phyloP scores from a whole-genome alignment of 1,140 invertebrate species.

The Colletes gigas region DNA sequence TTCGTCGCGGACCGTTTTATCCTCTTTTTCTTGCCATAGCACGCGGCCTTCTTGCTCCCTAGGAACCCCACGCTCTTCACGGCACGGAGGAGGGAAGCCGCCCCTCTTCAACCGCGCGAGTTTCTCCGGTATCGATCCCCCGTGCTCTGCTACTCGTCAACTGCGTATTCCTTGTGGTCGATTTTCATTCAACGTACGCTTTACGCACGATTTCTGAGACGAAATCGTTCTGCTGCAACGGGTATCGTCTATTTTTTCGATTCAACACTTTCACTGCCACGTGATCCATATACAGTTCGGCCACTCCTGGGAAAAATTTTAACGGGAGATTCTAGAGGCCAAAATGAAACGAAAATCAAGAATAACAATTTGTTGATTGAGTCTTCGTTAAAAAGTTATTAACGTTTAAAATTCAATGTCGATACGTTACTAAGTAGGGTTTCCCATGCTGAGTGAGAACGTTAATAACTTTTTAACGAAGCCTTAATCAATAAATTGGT shows the following conservation, averaged over 20 bases:
- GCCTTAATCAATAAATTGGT: no score
- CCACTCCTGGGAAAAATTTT: no score
- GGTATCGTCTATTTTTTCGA: not conserved
- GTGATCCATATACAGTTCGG: no score
- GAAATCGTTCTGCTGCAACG: not conserved
- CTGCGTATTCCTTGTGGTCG: conserved; percentile 33
- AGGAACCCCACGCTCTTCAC: not conserved
- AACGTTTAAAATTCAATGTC: not conserved
- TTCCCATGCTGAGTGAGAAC: no score
- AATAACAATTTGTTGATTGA: no score
- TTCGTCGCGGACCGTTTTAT: conserved; percentile 14
- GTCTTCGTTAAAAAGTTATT: not conserved
- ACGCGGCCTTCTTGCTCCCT: not conserved
- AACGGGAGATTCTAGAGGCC: no score
- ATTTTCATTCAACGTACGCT: conserved; percentile 20
- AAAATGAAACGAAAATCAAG: no score
- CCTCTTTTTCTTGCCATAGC: conserved; percentile 1
- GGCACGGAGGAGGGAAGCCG: conserved; percentile 35
- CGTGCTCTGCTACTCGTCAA: conserved; percentile 31
- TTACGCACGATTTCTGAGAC: not conserved
- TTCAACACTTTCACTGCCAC: no score
- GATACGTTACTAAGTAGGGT: no score
- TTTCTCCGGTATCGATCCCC: conserved; percentile 48
- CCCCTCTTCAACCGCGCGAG: conserved; percentile 27
- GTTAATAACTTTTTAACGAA: no score